Evolutionary conservation across 2,888 invertebrate species (phyloP).

Genomic region (Archaeoteleia sp.): DNA sequence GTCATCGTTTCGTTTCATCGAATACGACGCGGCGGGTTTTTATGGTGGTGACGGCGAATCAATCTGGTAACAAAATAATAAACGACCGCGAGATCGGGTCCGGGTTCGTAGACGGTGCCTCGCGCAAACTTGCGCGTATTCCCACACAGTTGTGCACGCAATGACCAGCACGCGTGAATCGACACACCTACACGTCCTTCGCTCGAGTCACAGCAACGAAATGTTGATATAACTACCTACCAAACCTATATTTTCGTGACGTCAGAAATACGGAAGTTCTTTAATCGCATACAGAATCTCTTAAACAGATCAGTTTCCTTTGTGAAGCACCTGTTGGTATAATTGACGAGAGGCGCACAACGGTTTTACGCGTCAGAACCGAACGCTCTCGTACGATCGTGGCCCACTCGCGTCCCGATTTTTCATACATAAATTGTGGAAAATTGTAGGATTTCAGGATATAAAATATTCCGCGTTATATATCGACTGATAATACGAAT

Average conservation of each 20-base stretch:
- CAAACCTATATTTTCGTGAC: conserved; percentile 28
- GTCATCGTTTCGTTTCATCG: background rate
- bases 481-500: too few species aligned
- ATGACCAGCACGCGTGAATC: conserved; percentile 34
- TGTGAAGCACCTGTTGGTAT: conserved; percentile 23
- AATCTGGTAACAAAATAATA: conserved; percentile 16
- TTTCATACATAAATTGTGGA: too few species aligned
- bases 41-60: conserved; percentile 11
- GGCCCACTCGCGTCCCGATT: too few species aligned
- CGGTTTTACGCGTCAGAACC: conserved; percentile 17
- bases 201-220: conserved; percentile 22
- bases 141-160: conserved; percentile 1
- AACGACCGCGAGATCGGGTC: conserved; percentile 21
- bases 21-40: conserved; percentile 16
- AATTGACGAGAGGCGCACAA: conserved; percentile 20
- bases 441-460: too few species aligned
- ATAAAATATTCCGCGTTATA: too few species aligned
- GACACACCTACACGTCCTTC: conserved; percentile 46
- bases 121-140: conserved; percentile 8
- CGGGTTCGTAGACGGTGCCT: conserved; percentile 36
- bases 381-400: background rate
- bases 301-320: conserved; percentile 24
- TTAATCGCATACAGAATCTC: conserved; percentile 27
- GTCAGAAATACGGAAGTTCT: conserved; percentile 37
- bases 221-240: conserved; percentile 17